phyloP scores from a whole-genome alignment of 2,797 vertebrate species.

The Cossypha polioptera region DNA sequence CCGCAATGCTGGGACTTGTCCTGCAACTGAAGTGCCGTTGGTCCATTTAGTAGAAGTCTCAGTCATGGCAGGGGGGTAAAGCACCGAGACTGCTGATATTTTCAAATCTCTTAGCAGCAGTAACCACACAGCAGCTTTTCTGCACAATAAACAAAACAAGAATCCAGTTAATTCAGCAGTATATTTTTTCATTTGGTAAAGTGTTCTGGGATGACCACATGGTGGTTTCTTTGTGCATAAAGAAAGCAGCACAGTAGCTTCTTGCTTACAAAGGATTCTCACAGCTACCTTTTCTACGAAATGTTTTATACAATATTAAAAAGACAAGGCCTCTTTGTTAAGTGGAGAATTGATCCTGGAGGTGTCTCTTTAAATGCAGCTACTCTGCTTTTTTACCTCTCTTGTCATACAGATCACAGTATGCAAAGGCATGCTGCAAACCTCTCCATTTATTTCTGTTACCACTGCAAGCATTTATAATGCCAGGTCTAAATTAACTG shows the following conservation, averaged over 20 bases:
- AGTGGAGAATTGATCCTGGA: not conserved
- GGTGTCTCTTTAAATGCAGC: not conserved
- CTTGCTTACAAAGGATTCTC: conserved; percentile 2
- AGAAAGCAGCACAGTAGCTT: not conserved
- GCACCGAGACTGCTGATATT: conserved; percentile 76
- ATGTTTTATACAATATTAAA: not conserved
- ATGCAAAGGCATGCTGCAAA: not conserved
- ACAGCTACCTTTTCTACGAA: conserved; percentile 1
- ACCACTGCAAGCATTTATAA: not conserved
- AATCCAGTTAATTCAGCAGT: conserved; percentile 74
- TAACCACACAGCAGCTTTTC: conserved; percentile 79
- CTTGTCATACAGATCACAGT: not conserved
- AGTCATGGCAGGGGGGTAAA: conserved; percentile 69
- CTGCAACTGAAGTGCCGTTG: conserved; percentile 79
- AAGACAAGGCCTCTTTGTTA: conserved; percentile 57
- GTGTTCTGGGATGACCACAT: conserved; percentile 58
- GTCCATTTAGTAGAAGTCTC: conserved; percentile 79
- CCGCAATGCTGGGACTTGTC: conserved; percentile 29
- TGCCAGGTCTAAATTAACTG: not conserved
- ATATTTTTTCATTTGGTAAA: conserved; percentile 68
- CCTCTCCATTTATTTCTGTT: not conserved
- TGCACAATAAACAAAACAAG: conserved; percentile 75
- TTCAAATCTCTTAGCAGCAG: conserved; percentile 75
- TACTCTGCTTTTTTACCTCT: not conserved
- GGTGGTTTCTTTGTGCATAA: conserved; percentile 32